Conservation (phyloP, 2,113 vertebrate genomes). For the Psephotus haematonotus region DNA sequence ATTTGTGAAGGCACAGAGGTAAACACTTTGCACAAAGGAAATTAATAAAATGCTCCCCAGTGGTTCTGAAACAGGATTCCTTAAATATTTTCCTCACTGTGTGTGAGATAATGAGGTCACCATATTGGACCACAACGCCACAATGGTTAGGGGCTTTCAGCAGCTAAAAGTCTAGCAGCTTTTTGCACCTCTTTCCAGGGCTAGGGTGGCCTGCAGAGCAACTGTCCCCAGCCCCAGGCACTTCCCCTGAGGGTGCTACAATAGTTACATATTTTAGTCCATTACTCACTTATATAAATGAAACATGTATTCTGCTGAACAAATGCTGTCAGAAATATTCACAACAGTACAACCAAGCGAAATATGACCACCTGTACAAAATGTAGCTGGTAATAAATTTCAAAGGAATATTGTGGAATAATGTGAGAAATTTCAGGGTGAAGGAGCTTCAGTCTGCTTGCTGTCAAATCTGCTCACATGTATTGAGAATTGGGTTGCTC, state of each 20-base stretch:
- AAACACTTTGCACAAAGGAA: constrained; percentile 42
- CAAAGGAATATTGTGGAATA: neutral
- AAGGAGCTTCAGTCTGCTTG: neutral
- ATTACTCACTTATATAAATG: neutral
- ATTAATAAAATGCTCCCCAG: constrained; percentile 27
- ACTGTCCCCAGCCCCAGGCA: neutral
- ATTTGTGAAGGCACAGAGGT: constrained; percentile 23
- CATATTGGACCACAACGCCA: neutral
- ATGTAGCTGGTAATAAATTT: neutral
- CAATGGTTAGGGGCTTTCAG: neutral
- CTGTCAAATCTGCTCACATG: neutral
- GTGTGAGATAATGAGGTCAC: neutral
- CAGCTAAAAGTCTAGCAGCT: neutral
- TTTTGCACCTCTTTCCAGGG: neutral
- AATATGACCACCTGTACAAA: neutral
- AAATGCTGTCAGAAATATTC: neutral
- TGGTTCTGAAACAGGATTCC: neutral
- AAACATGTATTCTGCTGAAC: neutral
- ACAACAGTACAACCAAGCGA: neutral
- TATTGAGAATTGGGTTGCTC: neutral
- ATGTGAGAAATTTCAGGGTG: neutral
- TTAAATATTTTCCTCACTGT: constrained; percentile 24
- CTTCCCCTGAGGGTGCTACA: neutral
- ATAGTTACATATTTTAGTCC: neutral
- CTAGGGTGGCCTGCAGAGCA: neutral